Percentiles rank a stretch among this genome's conserved stretches.
These are phyloP conservation scores for Synanthedon myopaeformis DNA, from an alignment of 2,888 invertebrate genomes.

Conservation along the genomic window DNA sequence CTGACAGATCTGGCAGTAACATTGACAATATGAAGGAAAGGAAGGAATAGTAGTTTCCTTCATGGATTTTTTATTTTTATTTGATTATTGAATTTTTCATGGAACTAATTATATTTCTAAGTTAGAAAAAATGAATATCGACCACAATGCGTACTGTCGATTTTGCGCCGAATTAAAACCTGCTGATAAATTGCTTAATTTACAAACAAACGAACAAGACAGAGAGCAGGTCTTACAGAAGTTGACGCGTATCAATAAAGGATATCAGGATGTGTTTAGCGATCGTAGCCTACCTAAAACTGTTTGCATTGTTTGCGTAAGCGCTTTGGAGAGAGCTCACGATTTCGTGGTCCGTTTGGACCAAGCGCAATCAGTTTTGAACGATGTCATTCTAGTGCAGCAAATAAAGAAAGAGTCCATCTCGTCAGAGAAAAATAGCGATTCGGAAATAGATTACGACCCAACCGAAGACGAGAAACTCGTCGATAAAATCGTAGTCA, in stretches of 20 bases:
- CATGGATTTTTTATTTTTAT: no score
- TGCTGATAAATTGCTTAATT: constrained; percentile 23
- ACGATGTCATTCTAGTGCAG: constrained; percentile 13
- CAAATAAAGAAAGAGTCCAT: constrained; percentile 24
- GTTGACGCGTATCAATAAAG: constrained; percentile 27
- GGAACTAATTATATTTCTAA: constrained; percentile 7
- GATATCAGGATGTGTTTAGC: constrained; percentile 18
- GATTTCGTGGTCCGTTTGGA: constrained; percentile 35
- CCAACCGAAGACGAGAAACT: constrained; percentile 7
- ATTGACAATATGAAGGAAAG: no score
- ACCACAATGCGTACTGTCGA: constrained; percentile 22
- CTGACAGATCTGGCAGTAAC: no score
- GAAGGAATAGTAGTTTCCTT: no score
- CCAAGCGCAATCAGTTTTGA: constrained; percentile 28
- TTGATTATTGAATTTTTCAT: background rate
- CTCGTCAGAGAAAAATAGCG: background rate
- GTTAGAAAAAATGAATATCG: constrained; percentile 17
- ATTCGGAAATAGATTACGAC: background rate
- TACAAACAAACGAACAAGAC: constrained; percentile 20
- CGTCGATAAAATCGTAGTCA: constrained; percentile 10
- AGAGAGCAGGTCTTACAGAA: constrained; percentile 24
- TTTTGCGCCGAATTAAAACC: constrained; percentile 37
- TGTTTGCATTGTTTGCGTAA: constrained; percentile 35
- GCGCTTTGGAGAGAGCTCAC: constrained; percentile 28
- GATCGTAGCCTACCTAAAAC: constrained; percentile 27